Evolutionary conservation across 2,888 invertebrate genomes (phyloP).

Genomic region (Gryllus longicercus): DNA sequence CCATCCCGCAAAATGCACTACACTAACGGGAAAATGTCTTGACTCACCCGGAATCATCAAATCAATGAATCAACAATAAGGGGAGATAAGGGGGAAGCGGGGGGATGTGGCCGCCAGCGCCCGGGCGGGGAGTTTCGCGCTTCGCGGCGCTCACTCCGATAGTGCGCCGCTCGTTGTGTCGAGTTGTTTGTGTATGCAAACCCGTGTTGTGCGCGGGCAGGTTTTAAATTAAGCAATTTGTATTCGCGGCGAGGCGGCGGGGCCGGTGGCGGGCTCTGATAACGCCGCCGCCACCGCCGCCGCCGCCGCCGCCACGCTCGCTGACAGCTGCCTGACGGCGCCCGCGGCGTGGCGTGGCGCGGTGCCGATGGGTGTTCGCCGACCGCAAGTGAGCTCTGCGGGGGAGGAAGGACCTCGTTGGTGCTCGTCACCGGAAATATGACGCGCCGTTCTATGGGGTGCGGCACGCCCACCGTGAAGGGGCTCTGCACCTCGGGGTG

Average conservation of each 20-base stretch:
- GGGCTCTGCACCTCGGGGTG: no score
- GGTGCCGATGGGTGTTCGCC: no score
- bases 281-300: background rate
- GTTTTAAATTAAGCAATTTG: slow-evolving; percentile 17
- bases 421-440: background rate
- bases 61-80: no score
- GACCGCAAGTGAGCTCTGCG: no score
- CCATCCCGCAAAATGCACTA: rapidly evolving
- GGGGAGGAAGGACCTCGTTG: background rate
- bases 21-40: no score
- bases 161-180: background rate
- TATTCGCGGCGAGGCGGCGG: background rate
- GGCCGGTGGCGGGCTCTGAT: background rate
- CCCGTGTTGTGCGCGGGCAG: slow-evolving; percentile 17
- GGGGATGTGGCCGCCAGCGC: no score
- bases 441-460: no score
- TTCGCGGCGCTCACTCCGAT: background rate
- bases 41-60: no score
- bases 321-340: background rate
- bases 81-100: no score
- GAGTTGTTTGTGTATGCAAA: slow-evolving; percentile 17
- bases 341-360: background rate
- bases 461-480: no score
- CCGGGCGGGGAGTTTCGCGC: background rate
- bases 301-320: background rate